phyloP scores from a whole-genome alignment of 2,113 vertebrate genomes.

The Anolis carolinensis region DNA sequence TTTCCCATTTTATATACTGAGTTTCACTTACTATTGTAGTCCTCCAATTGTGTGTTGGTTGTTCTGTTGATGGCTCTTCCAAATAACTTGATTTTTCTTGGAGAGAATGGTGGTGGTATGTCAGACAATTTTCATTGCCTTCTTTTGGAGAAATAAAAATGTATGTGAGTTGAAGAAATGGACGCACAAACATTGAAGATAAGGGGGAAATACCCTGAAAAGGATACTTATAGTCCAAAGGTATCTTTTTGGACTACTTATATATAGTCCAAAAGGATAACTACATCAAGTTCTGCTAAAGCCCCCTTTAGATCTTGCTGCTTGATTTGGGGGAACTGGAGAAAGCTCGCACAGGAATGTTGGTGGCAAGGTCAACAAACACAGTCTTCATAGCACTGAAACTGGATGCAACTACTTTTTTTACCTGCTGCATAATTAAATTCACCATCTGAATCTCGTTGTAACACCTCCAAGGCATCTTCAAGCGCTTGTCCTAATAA shows the following conservation, averaged over 20 bases:
- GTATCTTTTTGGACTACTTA: too few species aligned
- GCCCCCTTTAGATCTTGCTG: too few species aligned
- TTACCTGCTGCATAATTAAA: constrained; percentile 78
- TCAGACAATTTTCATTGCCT: constrained; percentile 83
- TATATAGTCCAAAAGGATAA: neutral
- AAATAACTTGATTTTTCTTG: constrained; percentile 76
- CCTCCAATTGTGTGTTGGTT: constrained; percentile 78
- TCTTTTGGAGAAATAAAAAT: constrained; percentile 37
- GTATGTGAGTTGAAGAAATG: neutral
- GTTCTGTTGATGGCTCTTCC: constrained; percentile 71
- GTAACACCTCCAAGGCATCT: constrained; percentile 93
- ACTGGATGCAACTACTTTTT: neutral
- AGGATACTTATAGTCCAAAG: too few species aligned
- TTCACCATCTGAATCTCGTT: constrained; percentile 82
- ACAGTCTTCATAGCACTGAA: neutral
- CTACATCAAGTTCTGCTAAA: too few species aligned
- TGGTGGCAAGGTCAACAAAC: neutral
- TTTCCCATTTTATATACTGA: neutral
- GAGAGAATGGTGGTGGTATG: constrained; percentile 74
- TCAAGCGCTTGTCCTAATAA: constrained; percentile 87
- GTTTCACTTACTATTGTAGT: constrained; percentile 78
- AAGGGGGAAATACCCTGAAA: neutral
- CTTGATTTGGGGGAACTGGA: too few species aligned
- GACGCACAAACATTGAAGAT: neutral
- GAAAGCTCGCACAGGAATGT: neutral